Percentiles rank a stretch among this genome's conserved stretches.
phyloP scores from a whole-genome alignment of 2,113 vertebrate genomes.

The Alectura lathami region DNA sequence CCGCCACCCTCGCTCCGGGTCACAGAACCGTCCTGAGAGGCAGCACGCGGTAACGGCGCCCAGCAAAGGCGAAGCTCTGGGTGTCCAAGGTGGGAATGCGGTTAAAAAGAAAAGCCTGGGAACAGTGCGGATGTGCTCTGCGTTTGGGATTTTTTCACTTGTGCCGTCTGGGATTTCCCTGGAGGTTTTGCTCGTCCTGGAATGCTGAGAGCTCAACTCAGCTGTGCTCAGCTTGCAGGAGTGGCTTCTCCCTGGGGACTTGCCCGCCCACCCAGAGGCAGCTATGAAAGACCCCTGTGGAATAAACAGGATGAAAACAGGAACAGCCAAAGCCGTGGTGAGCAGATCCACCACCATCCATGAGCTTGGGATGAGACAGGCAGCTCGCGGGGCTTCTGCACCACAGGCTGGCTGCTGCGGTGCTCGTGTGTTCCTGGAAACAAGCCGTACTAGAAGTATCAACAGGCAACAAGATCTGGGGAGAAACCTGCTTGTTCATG shows the following conservation, averaged over 20 bases:
- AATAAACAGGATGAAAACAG: neutral
- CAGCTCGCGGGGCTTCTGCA: neutral
- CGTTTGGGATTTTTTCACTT: neutral
- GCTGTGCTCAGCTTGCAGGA: neutral
- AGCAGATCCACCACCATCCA: accelerated
- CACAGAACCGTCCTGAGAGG: neutral
- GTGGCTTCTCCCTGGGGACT: neutral
- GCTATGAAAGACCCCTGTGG: too few relatives aligned
- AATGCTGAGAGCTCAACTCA: too few relatives aligned
- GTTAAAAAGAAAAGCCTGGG: neutral
- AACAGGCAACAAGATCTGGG: neutral
- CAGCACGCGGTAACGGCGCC: neutral
- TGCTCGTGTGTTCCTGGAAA: neutral
- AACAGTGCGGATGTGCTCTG: too few relatives aligned
- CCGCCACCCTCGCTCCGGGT: accelerated
- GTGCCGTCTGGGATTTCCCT: neutral
- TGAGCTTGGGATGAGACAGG: neutral
- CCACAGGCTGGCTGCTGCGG: neutral
- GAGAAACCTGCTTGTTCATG: neutral
- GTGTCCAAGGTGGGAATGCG: neutral
- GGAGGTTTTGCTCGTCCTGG: neutral
- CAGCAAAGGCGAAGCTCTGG: neutral
- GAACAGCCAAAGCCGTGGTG: neutral
- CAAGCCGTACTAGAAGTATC: neutral
- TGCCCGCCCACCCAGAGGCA: neutral